These are phyloP conservation scores for Fragum fragum DNA, from an alignment of 2,888 invertebrate species.

Conservation along the genomic window DNA sequence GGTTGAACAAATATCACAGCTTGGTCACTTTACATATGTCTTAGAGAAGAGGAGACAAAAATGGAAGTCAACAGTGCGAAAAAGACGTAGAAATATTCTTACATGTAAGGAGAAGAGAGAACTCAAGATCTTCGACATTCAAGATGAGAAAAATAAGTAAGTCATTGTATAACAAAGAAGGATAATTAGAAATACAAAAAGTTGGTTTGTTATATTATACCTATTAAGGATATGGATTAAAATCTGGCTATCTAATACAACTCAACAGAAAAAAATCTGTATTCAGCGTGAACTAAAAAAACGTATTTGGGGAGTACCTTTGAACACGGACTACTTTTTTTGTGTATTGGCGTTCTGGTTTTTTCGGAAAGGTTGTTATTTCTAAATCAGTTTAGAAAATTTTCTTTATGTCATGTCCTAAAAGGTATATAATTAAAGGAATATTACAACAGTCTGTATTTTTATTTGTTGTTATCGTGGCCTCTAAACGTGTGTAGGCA, in stretches of 20 bases:
- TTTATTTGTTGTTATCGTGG: too few species aligned
- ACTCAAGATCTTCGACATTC: conserved; percentile 72
- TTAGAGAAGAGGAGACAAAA: conserved; percentile 59
- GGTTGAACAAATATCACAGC: conserved; percentile 63
- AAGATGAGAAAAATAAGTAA: conserved; percentile 71
- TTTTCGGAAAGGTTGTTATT: too few species aligned
- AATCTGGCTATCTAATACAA: too few species aligned
- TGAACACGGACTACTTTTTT: too few species aligned
- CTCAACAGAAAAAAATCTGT: background rate
- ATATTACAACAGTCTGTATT: too few species aligned
- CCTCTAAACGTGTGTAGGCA: too few species aligned
- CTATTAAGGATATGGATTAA: too few species aligned
- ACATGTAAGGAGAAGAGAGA: conserved; percentile 69
- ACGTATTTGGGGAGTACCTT: too few species aligned
- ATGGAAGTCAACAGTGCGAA: conserved; percentile 39
- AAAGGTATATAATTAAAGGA: too few species aligned
- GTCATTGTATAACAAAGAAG: background rate
- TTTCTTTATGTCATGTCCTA: background rate
- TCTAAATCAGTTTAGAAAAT: too few species aligned
- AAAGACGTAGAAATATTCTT: conserved; percentile 63
- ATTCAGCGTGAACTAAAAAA: too few species aligned
- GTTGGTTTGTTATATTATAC: background rate
- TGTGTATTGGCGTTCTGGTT: too few species aligned
- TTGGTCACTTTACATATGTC: conserved; percentile 60
- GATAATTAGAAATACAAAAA: background rate